Evolutionary conservation across 2,888 invertebrate genomes (phyloP).

Genomic region (Elgonia sp.): DNA sequence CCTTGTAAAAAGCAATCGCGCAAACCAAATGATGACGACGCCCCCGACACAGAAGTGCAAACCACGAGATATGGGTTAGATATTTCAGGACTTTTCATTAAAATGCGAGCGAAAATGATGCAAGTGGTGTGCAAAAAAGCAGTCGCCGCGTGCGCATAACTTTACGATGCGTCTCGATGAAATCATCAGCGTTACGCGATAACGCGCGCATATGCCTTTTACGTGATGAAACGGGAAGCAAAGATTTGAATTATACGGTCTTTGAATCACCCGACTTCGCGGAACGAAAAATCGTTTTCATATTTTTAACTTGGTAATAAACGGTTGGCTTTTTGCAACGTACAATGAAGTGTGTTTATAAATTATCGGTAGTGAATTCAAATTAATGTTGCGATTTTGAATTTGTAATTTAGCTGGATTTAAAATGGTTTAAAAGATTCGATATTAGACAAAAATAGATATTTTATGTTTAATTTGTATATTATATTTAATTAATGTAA

Average conservation of each 20-base stretch:
- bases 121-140: constrained; percentile 30
- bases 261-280: constrained; percentile 22
- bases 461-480: neutral
- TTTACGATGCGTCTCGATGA: constrained; percentile 53
- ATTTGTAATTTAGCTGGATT: constrained; percentile 3
- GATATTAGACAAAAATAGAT: neutral
- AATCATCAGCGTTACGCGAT: constrained; percentile 43
- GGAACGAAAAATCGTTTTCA: constrained; percentile 21
- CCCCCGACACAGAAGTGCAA: too few relatives aligned
- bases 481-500: too few relatives aligned
- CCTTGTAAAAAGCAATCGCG: too few relatives aligned
- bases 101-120: constrained; percentile 16
- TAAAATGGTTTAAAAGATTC: too few relatives aligned
- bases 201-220: constrained; percentile 36
- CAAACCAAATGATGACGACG: too few relatives aligned
- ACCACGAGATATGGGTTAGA: constrained; percentile 32
- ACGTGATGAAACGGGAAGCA: constrained; percentile 20
- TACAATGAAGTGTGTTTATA: constrained; percentile 15
- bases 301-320: constrained; percentile 36
- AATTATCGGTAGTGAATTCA: neutral
- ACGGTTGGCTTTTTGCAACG: neutral
- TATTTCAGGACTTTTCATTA: constrained; percentile 45
- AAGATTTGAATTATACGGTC: constrained; percentile 26
- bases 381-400: neutral
- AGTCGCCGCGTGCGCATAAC: constrained; percentile 11